Conservation (phyloP, 2,888 invertebrate species). For the Macrostomum cliftonense region DNA sequence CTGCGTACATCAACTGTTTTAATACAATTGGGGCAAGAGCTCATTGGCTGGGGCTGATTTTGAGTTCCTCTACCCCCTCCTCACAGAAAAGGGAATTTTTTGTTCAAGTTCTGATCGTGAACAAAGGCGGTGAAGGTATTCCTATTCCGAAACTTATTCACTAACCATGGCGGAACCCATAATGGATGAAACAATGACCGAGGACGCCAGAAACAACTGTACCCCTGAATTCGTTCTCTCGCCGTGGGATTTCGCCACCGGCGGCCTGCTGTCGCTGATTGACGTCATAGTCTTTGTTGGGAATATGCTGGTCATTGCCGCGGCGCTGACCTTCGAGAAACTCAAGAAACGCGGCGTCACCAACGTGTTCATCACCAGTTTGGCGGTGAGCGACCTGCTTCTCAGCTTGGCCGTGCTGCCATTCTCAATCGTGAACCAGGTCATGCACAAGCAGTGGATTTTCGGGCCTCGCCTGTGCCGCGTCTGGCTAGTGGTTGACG, state of each 20-base stretch:
- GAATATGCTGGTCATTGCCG: constrained; percentile 74
- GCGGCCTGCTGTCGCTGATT: constrained; percentile 42
- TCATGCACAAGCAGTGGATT: constrained; percentile 50
- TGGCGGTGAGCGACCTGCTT: constrained; percentile 80
- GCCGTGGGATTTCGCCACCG: constrained; percentile 7
- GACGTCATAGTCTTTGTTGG: constrained; percentile 73
- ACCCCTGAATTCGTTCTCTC: constrained; percentile 32
- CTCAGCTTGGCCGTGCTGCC: constrained; percentile 87
- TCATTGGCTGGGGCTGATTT: too few species aligned
- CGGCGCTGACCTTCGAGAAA: constrained; percentile 65
- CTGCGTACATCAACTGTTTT: too few species aligned
- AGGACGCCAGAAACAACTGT: constrained; percentile 26
- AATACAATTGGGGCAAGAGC: too few species aligned
- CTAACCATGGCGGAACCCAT: too few species aligned
- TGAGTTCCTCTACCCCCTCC: too few species aligned
- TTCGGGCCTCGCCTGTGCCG: constrained; percentile 89
- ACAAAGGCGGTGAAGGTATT: too few species aligned
- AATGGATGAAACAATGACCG: too few species aligned
- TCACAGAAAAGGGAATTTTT: too few species aligned
- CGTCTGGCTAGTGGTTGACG: constrained; percentile 85
- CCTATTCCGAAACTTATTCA: too few species aligned
- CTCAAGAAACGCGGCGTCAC: constrained; percentile 68
- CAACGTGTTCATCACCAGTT: constrained; percentile 83
- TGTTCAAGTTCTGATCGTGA: too few species aligned
- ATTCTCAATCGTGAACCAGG: constrained; percentile 82